phyloP scores from a whole-genome alignment of 2,113 vertebrate genomes.

The Megatriorchis doriae region DNA sequence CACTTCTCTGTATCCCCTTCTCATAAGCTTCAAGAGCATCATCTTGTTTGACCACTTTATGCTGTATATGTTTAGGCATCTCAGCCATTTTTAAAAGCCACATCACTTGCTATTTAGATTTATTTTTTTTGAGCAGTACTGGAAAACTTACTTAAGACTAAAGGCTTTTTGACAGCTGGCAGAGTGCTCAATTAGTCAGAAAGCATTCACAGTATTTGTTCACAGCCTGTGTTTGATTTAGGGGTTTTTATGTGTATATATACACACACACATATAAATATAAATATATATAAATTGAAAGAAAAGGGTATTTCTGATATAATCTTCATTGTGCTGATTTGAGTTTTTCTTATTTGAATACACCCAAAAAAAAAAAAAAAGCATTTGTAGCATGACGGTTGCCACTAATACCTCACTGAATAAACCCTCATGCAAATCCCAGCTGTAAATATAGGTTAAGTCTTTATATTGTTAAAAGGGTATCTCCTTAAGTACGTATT shows the following conservation, averaged over 20 bases:
- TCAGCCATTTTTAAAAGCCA: not conserved
- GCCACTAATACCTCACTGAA: not conserved
- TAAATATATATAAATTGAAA: not conserved
- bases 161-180: not conserved
- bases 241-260: not conserved
- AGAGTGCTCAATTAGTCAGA: not conserved
- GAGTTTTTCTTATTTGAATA: not conserved
- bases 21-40: not conserved
- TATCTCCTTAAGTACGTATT: constrained; percentile 11
- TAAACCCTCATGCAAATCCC: not conserved
- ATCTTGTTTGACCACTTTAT: not conserved
- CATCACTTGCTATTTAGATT: not conserved
- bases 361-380: not conserved
- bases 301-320: not conserved
- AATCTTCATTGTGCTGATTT: not conserved
- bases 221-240: not conserved
- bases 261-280: fast-evolving
- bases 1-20: not conserved
- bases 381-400: not conserved
- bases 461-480: constrained; percentile 6
- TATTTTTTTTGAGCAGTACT: not conserved
- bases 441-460: constrained; percentile 46
- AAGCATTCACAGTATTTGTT: not conserved
- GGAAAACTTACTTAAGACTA: not conserved
- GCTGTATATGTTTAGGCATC: not conserved